Base-by-base conservation (phyloP, 2,113 vertebrate genomes). In the Macrotus californicus region DNA sequence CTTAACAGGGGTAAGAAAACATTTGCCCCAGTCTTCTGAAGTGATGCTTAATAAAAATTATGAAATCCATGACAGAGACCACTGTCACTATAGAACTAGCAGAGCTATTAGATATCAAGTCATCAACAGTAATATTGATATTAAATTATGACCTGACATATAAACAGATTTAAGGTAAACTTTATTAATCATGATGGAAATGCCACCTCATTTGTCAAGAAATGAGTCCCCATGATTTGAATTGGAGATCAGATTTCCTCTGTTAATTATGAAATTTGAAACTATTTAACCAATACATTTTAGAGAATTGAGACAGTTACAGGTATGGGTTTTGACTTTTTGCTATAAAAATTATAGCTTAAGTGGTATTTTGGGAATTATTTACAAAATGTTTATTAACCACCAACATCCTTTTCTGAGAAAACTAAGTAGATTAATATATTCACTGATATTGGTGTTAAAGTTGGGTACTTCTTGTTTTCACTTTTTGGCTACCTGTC, bases 241-340 rank as follows among this genome's bases (percentile, higher is more conserved):
- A n/a, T 34, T 67, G 3, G n/a, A 87, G 22, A 75, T 46, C 21
- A 86, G 24, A 89, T 87, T 73, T 92, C 41, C 18, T 67, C 2
- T 61, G 26, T 64, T 92, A 94, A 81, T 75, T 87, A 87, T 39
- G 31, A 80, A 80, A 88, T 72, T 67, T 87, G 39, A 82, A 94
- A 73, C 31, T 31, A 61, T 24, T 29, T 36, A 87, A 50, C 16
- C 29, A 16, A 92, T 15, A 26, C 8, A 67, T 52, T 56, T 43
- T 89, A 31, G 73, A 94, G 39, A 93, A 77, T 16, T 41, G 36
- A 96, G 86, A 91, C 6, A 69, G 43, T 56, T 76, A 36, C 14
- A 70, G 31, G 43, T 21, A 64, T 29, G 41, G 50, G 36, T 73
- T 85, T 70, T 85, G 29, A 29, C 22, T 95, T 94, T 85, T 22